Base-by-base conservation (phyloP, 2,797 vertebrate genomes). In the Pangasius sanitwongsei region DNA sequence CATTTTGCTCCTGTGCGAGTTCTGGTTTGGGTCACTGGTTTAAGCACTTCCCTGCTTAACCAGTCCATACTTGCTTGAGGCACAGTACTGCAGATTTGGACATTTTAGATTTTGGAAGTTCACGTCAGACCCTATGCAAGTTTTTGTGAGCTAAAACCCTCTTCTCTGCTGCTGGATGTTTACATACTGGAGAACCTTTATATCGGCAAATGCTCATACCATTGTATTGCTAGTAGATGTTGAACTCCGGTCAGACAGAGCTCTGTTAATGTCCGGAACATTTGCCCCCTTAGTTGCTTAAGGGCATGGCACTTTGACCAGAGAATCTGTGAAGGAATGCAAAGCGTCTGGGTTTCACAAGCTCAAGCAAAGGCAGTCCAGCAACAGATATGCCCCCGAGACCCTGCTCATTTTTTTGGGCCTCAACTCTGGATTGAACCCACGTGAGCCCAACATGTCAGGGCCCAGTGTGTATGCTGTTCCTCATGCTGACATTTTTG, bases 241-340 rank as follows among this genome's bases (percentile, higher is more conserved):
- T 75, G 59, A 31, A 18, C 59, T 50, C n/a, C 80, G 28, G 44
- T 86, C 85, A 34, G 50, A 83, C 48, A 74, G 48, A 87, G 65
- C 63, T 86, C 65, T 85, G 86, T 80, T 89, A 78, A 72, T 85
- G 72, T 90, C 86, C 86, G 44, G 25, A 80, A 67, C 78, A 72
- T 88, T 87, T 86, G 65, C 78, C 69, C 53, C 55, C 53, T 70
- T 80, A 74, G 74, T 90, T 90, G 85, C 53, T 83, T 50, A 90
- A 88, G 88, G 87, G 80, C 81, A 72, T 28, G 28, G 48, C 67
- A 85, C 75, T 87, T 87, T 90, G 91, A 89, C 91, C 89, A 83
- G 83, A 81, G 70, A 44, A 53, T 48, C 81, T 87, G 85, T 77
- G 81, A 87, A 90, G 81, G 87, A 90, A 89, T 90, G 89, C 87